Evolutionary conservation across 2,797 vertebrate genomes (phyloP).

Genomic region (Dicrostonyx torquatus): DNA sequence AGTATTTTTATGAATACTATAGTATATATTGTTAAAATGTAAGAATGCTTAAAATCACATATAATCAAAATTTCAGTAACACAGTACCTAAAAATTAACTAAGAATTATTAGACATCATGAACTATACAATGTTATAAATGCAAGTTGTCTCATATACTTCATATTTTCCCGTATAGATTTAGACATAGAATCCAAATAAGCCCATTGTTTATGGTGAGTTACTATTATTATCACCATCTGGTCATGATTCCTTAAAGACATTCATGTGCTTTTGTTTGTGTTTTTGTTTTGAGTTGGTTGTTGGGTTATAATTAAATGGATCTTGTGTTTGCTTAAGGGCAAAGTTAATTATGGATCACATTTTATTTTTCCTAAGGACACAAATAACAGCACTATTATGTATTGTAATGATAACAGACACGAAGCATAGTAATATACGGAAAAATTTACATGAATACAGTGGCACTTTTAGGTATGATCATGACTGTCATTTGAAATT

Average conservation of each 20-base stretch:
- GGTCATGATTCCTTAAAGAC: background rate
- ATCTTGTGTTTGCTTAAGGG: background rate
- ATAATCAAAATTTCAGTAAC: background rate
- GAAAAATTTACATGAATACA: background rate
- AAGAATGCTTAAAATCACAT: background rate
- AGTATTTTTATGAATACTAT: background rate
- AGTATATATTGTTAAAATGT: background rate
- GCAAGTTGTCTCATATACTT: background rate
- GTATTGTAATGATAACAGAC: background rate
- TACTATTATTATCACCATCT: background rate
- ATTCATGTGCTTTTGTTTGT: background rate
- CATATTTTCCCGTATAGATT: background rate
- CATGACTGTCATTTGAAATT: background rate
- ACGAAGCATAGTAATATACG: background rate
- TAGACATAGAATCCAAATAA: background rate
- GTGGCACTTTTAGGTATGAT: background rate
- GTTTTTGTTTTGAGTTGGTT: background rate
- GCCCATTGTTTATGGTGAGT: background rate
- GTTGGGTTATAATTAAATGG: background rate
- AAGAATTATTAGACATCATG: background rate
- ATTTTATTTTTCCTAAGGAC: background rate
- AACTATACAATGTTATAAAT: background rate
- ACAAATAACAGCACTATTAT: background rate
- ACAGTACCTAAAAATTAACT: background rate
- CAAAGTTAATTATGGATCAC: background rate